Conservation (phyloP, 2,797 vertebrate genomes). For the Mycteria americana region DNA sequence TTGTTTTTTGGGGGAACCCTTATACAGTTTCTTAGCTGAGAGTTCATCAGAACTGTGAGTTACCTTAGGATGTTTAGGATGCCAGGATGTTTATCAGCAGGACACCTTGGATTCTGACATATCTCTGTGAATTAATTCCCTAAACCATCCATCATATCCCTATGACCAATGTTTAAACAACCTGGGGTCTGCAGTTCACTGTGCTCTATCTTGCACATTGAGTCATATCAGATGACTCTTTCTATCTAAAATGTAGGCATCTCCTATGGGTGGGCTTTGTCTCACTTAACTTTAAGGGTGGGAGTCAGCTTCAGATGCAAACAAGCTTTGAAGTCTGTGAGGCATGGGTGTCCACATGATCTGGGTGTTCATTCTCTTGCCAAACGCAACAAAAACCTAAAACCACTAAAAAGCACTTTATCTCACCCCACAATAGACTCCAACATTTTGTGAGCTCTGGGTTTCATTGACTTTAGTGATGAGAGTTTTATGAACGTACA, state of each 20-base stretch:
- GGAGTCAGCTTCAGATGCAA: neutral
- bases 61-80: neutral
- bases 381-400: neutral
- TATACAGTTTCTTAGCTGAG: neutral
- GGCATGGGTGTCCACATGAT: rapidly evolving
- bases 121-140: neutral
- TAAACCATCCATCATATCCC: neutral
- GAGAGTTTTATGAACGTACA: neutral
- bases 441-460: neutral
- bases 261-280: neutral
- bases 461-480: neutral
- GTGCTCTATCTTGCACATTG: neutral
- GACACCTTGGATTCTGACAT: neutral
- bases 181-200: neutral
- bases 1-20: rapidly evolving
- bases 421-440: neutral
- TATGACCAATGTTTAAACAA: neutral
- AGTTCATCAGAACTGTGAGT: neutral
- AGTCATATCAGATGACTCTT: neutral
- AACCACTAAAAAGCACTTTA: neutral
- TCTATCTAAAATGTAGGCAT: neutral
- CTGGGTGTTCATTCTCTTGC: neutral
- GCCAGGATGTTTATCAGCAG: neutral
- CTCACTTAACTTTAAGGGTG: neutral
- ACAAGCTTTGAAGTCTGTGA: neutral